Conservation (phyloP, 2,797 vertebrate species). For the Buphagus erythrorhynchus region DNA sequence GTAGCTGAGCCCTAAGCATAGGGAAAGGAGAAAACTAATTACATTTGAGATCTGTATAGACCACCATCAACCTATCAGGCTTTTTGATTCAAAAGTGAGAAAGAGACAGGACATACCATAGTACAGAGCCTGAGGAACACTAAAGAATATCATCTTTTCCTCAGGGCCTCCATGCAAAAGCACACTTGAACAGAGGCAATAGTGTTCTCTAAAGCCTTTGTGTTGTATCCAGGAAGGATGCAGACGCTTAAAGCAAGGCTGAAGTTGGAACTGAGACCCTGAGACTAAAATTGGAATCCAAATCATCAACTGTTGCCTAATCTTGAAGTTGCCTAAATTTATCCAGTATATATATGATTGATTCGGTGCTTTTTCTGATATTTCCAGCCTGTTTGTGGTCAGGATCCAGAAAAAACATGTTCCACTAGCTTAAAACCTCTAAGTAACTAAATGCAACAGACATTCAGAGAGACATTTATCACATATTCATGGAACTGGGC, state of each 20-base stretch:
- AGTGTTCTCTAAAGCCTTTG: background rate
- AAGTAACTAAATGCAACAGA: background rate
- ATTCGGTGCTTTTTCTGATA: background rate
- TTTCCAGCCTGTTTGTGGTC: background rate
- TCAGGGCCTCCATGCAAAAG: background rate
- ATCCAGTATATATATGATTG: background rate
- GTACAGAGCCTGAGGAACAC: background rate
- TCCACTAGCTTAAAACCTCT: background rate
- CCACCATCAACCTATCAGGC: background rate
- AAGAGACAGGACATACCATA: background rate
- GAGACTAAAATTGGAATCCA: background rate
- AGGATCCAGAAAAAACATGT: background rate
- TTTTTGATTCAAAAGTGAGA: constrained; percentile 27
- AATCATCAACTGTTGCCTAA: background rate
- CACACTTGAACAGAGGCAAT: background rate
- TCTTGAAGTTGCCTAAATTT: background rate
- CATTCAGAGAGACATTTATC: background rate
- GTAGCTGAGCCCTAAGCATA: background rate
- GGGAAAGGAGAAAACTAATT: background rate
- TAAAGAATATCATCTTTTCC: background rate
- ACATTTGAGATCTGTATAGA: constrained; percentile 52
- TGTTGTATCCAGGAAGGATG: background rate
- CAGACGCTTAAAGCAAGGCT: background rate
- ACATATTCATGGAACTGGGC: background rate
- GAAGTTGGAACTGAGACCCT: background rate